Conservation (phyloP, 1,140 invertebrate genomes). For the Leptoteleia sp. region DNA sequence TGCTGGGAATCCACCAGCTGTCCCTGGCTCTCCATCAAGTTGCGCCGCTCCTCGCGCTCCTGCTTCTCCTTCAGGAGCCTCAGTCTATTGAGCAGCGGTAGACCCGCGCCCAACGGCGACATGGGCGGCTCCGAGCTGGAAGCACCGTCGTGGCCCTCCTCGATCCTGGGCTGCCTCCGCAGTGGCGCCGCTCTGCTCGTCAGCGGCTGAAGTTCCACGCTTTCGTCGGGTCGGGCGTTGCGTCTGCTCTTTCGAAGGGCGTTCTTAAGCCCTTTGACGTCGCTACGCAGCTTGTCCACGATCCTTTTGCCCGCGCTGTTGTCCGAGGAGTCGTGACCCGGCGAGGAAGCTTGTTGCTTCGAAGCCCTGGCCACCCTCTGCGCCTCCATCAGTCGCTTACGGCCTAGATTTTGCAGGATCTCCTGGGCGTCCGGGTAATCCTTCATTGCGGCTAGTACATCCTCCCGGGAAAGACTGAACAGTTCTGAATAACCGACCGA, state of each 20-base stretch:
- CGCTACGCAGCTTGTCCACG: conserved; percentile 89
- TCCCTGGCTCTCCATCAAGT: conserved; percentile 80
- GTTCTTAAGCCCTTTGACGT: conserved; percentile 89
- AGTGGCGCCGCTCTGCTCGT: conserved; percentile 81
- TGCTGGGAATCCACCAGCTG: conserved; percentile 48
- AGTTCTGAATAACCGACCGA: conserved; percentile 98
- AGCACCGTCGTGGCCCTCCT: conserved; percentile 69
- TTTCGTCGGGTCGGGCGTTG: conserved; percentile 80
- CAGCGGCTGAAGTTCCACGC: conserved; percentile 79
- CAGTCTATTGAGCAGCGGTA: conserved; percentile 89
- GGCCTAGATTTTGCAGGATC: conserved; percentile 92
- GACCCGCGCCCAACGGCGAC: conserved; percentile 89
- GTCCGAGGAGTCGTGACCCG: conserved; percentile 83
- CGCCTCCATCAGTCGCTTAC: conserved; percentile 93
- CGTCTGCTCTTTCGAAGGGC: conserved; percentile 84
- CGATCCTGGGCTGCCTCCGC: conserved; percentile 73
- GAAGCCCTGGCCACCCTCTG: conserved; percentile 73
- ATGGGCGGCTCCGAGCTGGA: conserved; percentile 70
- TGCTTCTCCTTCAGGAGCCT: conserved; percentile 92
- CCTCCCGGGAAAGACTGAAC: conserved; percentile 96
- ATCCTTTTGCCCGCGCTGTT: conserved; percentile 87
- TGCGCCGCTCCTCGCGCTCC: conserved; percentile 84
- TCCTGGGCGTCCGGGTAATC: conserved; percentile 98
- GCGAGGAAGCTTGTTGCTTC: conserved; percentile 69
- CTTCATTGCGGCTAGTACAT: conserved; percentile 96